Evolutionary conservation across 2,113 vertebrate species (phyloP).

Genomic region (Sisor rabdophorus): DNA sequence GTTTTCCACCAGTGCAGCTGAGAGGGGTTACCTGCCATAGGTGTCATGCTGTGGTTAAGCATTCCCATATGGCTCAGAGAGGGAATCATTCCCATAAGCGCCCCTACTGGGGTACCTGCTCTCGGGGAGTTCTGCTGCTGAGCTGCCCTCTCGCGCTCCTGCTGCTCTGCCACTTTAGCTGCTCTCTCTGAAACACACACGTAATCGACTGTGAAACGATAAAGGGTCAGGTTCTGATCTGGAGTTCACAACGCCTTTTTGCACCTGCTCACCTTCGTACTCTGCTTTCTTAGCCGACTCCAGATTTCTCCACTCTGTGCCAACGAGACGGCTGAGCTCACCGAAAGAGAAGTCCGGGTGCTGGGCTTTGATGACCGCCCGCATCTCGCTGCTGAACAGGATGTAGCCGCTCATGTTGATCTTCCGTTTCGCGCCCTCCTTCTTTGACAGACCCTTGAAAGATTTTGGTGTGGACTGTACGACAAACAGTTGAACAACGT

Average conservation of each 20-base stretch:
- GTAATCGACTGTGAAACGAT: background rate
- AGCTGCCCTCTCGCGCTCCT: slow-evolving; percentile 93
- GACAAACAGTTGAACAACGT: slow-evolving; percentile 17
- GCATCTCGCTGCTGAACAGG: slow-evolving; percentile 99
- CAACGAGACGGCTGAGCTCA: slow-evolving; percentile 95
- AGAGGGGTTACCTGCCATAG: slow-evolving; percentile 93
- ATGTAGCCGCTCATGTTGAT: slow-evolving; percentile 99
- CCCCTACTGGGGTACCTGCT: slow-evolving; percentile 97
- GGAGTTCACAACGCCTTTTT: background rate
- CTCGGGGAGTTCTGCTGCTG: slow-evolving; percentile 89
- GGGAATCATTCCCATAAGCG: slow-evolving; percentile 95
- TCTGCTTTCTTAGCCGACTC: slow-evolving; percentile 94
- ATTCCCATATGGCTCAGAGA: slow-evolving; percentile 96
- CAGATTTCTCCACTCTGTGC: slow-evolving; percentile 97
- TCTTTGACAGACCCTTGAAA: slow-evolving; percentile 89
- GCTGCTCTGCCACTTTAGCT: slow-evolving; percentile 98
- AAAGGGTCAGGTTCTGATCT: background rate
- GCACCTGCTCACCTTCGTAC: slow-evolving; percentile 84
- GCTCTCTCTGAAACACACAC: slow-evolving; percentile 86
- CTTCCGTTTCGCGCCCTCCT: slow-evolving; percentile 95
- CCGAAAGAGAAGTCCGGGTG: slow-evolving; percentile 98
- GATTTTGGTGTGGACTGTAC: slow-evolving; percentile 91
- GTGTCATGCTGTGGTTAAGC: slow-evolving; percentile 96
- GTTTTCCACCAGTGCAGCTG: slow-evolving; percentile 59
- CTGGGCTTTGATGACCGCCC: slow-evolving; percentile 96